Evolutionary conservation across 1,140 invertebrate species (phyloP).

Genomic region (Triops longicaudatus): DNA sequence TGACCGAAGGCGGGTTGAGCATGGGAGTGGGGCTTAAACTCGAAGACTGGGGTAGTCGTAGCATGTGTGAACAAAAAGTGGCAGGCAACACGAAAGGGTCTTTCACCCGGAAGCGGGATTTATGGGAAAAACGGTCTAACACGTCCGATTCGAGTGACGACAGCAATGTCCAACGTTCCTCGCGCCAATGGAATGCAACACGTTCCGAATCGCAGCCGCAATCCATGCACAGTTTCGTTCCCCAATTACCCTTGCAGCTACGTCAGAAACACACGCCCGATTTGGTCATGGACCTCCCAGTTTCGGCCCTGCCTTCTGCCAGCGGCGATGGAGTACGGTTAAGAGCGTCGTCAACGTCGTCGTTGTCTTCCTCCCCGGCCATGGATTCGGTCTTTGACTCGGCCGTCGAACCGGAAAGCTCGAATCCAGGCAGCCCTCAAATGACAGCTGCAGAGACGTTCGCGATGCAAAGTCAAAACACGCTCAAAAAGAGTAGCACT

Average conservation of each 20-base stretch:
- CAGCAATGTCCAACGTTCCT: conserved; percentile 27
- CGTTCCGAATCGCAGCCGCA: conserved; percentile 20
- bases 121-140: conserved; percentile 52
- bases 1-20: conserved; percentile 28
- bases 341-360: conserved; percentile 36
- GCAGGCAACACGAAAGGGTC: conserved; percentile 32
- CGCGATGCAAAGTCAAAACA: conserved; percentile 69
- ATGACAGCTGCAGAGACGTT: conserved; percentile 63
- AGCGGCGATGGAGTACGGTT: conserved; percentile 41
- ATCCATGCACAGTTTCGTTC: neutral
- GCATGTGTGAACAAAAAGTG: conserved; percentile 28
- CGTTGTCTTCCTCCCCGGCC: conserved; percentile 29
- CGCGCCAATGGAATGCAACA: conserved; percentile 21
- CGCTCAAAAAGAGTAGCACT: conserved; percentile 61
- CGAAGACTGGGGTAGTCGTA: conserved; percentile 21
- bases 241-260: neutral
- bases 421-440: conserved; percentile 45
- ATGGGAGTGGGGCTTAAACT: conserved; percentile 30
- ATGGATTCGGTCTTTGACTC: conserved; percentile 28
- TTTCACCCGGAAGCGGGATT: conserved; percentile 47
- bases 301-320: conserved; percentile 37
- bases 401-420: conserved; percentile 21
- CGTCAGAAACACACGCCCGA: conserved; percentile 67
- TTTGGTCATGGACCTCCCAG: conserved; percentile 76
- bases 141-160: conserved; percentile 37